A percentile compares a stretch with the other conserved stretches of the same genome.
phyloP scores from a whole-genome alignment of 2,888 invertebrate genomes.

The Pristionchus entomophagus region DNA sequence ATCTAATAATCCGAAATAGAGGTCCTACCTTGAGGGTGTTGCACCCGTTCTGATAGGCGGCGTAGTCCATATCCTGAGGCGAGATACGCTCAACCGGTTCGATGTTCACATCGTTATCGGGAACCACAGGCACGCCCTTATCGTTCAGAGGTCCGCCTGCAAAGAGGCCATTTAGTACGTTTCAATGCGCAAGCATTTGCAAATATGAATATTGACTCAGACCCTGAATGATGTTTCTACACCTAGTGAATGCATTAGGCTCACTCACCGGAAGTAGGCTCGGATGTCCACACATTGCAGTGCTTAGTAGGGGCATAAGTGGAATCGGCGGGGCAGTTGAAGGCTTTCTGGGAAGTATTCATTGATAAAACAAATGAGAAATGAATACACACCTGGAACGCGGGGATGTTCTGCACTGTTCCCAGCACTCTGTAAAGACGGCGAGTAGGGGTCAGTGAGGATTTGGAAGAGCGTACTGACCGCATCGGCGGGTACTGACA shows the following conservation, averaged over 20 bases:
- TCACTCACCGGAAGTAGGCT: too few species aligned
- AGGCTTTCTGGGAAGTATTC: slow-evolving; percentile 72
- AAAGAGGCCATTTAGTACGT: slow-evolving; percentile 14
- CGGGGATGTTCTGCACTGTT: too few species aligned
- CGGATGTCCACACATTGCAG: slow-evolving; percentile 70
- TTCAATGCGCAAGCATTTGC: slow-evolving; percentile 44
- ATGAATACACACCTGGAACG: slow-evolving; percentile 57
- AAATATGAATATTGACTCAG: neutral
- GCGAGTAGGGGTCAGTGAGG: too few species aligned
- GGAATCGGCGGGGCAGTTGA: too few species aligned
- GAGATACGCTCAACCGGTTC: slow-evolving; percentile 52
- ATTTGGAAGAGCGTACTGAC: slow-evolving; percentile 65
- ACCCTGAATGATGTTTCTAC: neutral
- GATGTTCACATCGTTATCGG: slow-evolving; percentile 55
- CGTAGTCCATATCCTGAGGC: slow-evolving; percentile 52
- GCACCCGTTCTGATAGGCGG: slow-evolving; percentile 56
- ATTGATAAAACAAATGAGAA: slow-evolving; percentile 2
- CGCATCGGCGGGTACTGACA: slow-evolving; percentile 64
- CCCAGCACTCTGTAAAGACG: too few species aligned
- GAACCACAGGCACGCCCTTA: slow-evolving; percentile 50
- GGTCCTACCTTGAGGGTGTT: neutral
- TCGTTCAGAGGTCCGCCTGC: neutral
- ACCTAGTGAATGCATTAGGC: slow-evolving; percentile 26
- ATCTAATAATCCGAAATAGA: too few species aligned
- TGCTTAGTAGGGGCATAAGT: slow-evolving; percentile 64